Percentiles rank a stretch among this genome's conserved stretches.
These are phyloP conservation scores for Siphamia tubifer DNA, from an alignment of 2,113 vertebrate genomes.

Conservation along the genomic window DNA sequence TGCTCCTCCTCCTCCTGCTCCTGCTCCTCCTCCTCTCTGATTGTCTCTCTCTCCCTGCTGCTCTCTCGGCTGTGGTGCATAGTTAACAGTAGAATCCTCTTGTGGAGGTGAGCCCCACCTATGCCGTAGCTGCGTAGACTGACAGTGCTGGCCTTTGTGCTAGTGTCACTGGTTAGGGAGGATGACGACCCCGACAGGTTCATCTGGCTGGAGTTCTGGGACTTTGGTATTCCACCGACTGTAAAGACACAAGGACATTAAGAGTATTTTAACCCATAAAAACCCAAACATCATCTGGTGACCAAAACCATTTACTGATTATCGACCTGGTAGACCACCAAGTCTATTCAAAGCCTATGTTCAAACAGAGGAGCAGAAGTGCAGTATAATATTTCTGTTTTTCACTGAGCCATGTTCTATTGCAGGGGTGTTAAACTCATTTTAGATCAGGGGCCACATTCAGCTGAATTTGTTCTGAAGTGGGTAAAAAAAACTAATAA, in stretches of 20 bases:
- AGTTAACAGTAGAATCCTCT: constrained; percentile 86
- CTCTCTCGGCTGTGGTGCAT: constrained; percentile 63
- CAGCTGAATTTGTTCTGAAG: no score
- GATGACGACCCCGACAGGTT: constrained; percentile 88
- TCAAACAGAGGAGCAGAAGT: no score
- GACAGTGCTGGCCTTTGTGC: constrained; percentile 80
- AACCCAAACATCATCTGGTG: no score
- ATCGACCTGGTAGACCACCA: no score
- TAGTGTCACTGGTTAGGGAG: constrained; percentile 87
- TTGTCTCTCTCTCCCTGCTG: constrained; percentile 48
- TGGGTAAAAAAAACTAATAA: no score
- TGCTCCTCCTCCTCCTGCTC: background rate
- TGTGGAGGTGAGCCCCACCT: constrained; percentile 93
- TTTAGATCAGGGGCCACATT: no score
- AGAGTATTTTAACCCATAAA: no score
- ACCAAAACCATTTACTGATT: no score
- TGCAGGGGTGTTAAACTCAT: no score
- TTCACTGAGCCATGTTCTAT: no score
- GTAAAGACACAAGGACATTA: background rate
- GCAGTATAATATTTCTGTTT: no score
- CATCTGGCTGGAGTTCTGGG: constrained; percentile 85
- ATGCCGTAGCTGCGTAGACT: constrained; percentile 89
- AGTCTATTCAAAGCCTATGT: no score
- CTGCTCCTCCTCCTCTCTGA: background rate
- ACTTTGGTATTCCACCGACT: constrained; percentile 82